Conservation (phyloP, 2,888 invertebrate species). For the Vesta saturnalis region DNA sequence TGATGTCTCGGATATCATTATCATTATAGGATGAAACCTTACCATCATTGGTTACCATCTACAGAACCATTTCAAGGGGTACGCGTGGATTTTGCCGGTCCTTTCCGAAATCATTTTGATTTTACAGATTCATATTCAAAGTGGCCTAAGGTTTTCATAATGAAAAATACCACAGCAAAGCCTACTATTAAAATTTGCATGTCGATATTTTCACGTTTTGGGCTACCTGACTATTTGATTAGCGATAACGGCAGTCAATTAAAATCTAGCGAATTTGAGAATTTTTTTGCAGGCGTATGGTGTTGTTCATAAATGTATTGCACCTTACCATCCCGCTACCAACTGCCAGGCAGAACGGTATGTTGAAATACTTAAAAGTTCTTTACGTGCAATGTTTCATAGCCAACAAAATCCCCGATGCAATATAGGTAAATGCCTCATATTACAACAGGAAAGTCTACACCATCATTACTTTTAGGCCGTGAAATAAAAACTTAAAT, state of each 20-base stretch:
- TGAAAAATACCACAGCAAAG: neutral
- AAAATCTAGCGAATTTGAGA: neutral
- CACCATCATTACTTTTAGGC: neutral
- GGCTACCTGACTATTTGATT: neutral
- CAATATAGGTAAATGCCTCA: neutral
- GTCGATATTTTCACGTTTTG: no score
- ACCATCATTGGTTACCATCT: no score
- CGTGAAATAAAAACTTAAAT: no score
- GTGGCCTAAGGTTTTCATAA: neutral
- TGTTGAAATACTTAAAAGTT: neutral
- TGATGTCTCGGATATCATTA: conserved; percentile 16
- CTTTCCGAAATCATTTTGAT: no score
- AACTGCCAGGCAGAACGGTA: neutral
- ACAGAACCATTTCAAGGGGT: neutral
- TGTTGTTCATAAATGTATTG: neutral
- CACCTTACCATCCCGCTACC: no score
- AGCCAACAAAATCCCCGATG: neutral
- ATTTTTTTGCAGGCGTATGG: neutral
- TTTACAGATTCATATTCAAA: no score
- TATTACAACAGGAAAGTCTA: neutral
- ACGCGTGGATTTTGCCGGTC: conserved; percentile 8
- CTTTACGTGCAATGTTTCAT: neutral
- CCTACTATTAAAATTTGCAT: neutral
- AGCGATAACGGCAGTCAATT: neutral
- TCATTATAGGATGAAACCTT: no score